Evolutionary conservation across 2,888 invertebrate genomes (phyloP), one percentile per base, ranked within the genome.

Genomic region (Chelonus formosanus): DNA sequence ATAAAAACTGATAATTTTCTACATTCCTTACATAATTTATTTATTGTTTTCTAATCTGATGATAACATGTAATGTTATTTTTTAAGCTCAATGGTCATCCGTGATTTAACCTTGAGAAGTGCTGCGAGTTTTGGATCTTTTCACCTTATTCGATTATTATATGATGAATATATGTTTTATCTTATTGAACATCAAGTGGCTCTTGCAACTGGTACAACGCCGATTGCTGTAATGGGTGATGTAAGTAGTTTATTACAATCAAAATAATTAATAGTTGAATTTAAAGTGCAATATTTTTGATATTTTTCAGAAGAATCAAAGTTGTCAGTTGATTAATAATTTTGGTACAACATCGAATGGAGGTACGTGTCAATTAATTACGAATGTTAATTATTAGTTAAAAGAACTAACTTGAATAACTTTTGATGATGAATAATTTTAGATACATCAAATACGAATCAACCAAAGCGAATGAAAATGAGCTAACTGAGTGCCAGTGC

Each of bases 121-220:
- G 98, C 99, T 47, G 95, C 97, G 32, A 97, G 97, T 85, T 99
- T 99, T 86, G 99, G 99, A 61, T 97, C 97, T 72, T 99, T 99
- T 88, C 99, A 99, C 86, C 89, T 99, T 75, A 95, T 99, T 79
- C 92, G 98, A 54, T 89, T 99, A 79, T 89, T 99, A 67, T 99
- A 97, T 85, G 98, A 99, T 86, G 99, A 99, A 86, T 99, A 98
- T 86, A 98, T 99, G 93, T 97, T 97, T 86, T 98, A 96, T 86
- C 88, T 98, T 78, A 95, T 99, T 76, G 98, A 99, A 86, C 96
- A 97, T 80, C 93, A 95, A 85, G 97, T 98, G 43, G 97, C 98
- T 50, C 90, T 91, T 80, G 95, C 95, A 60, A 92, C 91, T 63
- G 92, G 92, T 73, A 92, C 94, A 81, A 96, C 97, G 74, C 96